These are phyloP conservation scores for Gopherus evgoodei DNA, from an alignment of 2,113 vertebrate genomes.

Conservation along the genomic window DNA sequence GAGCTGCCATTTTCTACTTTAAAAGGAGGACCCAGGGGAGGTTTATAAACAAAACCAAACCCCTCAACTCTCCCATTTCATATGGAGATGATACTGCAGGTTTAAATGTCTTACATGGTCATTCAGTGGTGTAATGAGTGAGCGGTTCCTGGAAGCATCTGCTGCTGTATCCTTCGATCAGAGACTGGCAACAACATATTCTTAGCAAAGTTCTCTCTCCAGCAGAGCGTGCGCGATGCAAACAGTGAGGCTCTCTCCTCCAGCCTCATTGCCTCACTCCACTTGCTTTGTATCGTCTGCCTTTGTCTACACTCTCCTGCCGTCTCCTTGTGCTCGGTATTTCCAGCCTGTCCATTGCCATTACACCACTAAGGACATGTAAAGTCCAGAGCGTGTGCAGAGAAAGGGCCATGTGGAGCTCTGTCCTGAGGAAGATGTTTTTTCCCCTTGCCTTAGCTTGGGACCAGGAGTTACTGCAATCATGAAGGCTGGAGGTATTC, in stretches of 20 bases:
- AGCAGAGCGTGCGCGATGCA: background rate
- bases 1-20: background rate
- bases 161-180: background rate
- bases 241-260: background rate
- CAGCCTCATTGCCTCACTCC: background rate
- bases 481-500: slow-evolving; percentile 89
- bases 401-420: slow-evolving; percentile 66
- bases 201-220: background rate
- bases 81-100: slow-evolving; percentile 60
- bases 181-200: no score
- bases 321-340: background rate
- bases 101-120: slow-evolving; percentile 84
- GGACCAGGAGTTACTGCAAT: slow-evolving; percentile 80
- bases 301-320: background rate
- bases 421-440: slow-evolving; percentile 81
- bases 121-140: slow-evolving; percentile 91
- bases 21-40: background rate
- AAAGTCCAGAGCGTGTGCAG: slow-evolving; percentile 78
- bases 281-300: no score
- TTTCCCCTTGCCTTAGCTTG: slow-evolving; percentile 89
- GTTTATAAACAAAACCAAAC: background rate
- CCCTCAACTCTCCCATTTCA: background rate
- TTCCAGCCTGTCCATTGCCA: slow-evolving; percentile 73
- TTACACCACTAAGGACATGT: slow-evolving; percentile 95
- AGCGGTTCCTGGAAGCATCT: background rate